A percentile compares a stretch with the other conserved stretches of the same genome.
Conservation (phyloP, 2,888 invertebrate genomes). For the Andrena minutula region DNA sequence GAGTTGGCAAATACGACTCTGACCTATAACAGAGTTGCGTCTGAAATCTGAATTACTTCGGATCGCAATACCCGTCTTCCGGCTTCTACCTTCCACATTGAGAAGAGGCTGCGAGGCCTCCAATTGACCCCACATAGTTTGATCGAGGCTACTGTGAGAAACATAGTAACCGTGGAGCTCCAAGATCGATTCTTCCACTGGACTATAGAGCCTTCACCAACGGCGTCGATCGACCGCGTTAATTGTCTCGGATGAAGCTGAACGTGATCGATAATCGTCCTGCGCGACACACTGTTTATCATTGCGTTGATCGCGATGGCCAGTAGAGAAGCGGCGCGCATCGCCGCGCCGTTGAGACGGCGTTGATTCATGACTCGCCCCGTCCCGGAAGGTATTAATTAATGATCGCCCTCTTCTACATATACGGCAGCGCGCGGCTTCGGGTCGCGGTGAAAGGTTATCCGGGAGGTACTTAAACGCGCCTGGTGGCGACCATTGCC, state of each 20-base stretch:
- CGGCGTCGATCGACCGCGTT: constrained; percentile 32
- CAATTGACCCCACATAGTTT: too few relatives aligned
- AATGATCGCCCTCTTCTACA: constrained; percentile 67
- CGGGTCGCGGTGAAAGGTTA: constrained; percentile 64
- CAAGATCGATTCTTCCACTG: neutral
- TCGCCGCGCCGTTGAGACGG: constrained; percentile 56
- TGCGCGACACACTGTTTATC: constrained; percentile 66
- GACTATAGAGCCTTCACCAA: constrained; percentile 1
- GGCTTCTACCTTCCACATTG: too few relatives aligned
- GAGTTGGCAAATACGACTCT: too few relatives aligned
- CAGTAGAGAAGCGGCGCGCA: constrained; percentile 39
- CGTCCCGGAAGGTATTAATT: constrained; percentile 73
- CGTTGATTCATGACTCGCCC: constrained; percentile 72
- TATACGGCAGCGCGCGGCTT: constrained; percentile 21
- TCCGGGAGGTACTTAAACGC: constrained; percentile 60
- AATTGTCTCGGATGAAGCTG: constrained; percentile 49
- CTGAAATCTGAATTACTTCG: too few relatives aligned
- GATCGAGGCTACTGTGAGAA: too few relatives aligned
- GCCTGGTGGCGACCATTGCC: constrained; percentile 17
- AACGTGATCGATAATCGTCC: constrained; percentile 63
- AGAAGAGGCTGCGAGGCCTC: too few relatives aligned
- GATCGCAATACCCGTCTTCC: too few relatives aligned
- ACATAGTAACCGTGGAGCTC: too few relatives aligned
- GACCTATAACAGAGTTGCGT: too few relatives aligned
- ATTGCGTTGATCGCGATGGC: constrained; percentile 53